phyloP scores from a whole-genome alignment of 2,113 vertebrate genomes.

The Bubo blakistoni region DNA sequence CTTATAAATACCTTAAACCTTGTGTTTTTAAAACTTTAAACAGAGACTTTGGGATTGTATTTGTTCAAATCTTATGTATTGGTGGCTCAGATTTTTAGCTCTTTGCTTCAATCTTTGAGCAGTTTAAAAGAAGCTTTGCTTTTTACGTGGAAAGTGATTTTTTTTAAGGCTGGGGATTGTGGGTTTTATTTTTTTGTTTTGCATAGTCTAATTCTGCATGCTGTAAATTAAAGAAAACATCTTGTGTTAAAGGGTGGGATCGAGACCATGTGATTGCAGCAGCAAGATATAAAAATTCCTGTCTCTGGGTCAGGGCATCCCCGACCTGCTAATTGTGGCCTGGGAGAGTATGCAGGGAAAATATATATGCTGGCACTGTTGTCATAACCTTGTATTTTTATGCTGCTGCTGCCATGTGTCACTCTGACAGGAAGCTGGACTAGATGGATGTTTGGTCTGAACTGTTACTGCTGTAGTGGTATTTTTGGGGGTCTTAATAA shows the following conservation, averaged over 20 bases:
- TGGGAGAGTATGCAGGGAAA: background rate
- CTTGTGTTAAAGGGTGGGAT: rapidly evolving
- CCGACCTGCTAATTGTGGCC: background rate
- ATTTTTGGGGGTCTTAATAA: background rate
- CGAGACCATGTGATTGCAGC: background rate
- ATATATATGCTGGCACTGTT: rapidly evolving
- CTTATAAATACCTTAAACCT: background rate
- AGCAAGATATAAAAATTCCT: background rate
- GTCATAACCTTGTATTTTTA: too few relatives aligned
- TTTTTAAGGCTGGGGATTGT: background rate
- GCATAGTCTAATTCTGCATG: background rate
- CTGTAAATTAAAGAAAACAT: background rate
- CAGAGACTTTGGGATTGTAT: background rate
- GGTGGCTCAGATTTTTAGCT: background rate
- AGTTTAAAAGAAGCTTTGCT: background rate
- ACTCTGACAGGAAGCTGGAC: background rate
- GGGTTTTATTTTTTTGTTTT: background rate
- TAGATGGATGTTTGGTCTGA: background rate
- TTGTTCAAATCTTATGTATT: background rate
- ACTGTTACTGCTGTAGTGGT: rapidly evolving
- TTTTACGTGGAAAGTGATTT: background rate
- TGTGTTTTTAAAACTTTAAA: background rate
- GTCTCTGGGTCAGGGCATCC: background rate
- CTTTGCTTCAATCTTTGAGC: background rate
- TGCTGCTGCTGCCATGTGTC: background rate